Evolutionary conservation across 2,888 invertebrate genomes (phyloP).

Genomic region (Noctua pronuba): DNA sequence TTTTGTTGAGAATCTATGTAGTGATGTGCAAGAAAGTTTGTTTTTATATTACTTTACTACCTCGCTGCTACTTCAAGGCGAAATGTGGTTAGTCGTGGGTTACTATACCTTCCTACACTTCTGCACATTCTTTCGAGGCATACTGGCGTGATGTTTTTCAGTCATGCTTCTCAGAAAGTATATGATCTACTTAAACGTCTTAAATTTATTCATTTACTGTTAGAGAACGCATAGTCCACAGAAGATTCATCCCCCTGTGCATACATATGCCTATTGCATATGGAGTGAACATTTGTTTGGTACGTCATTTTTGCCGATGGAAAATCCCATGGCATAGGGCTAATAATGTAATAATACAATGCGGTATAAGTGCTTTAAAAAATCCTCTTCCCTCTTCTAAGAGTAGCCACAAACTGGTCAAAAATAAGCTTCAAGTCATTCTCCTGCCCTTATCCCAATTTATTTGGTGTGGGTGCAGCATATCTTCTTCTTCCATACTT

Average conservation of each 20-base stretch:
- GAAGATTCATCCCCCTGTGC: not conserved
- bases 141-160: not conserved
- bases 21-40: slow-evolving; percentile 9
- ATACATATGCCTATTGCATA: not conserved
- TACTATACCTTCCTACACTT: too few species aligned
- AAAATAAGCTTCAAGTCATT: not conserved
- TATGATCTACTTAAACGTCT: not conserved
- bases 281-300: not conserved
- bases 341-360: not conserved
- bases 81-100: not conserved
- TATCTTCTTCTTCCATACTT: too few species aligned
- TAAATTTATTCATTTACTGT: not conserved
- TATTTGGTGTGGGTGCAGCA: too few species aligned
- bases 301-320: not conserved
- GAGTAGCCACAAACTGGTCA: not conserved
- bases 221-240: not conserved
- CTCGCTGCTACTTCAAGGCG: not conserved
- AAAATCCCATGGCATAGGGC: not conserved
- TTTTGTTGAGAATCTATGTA: slow-evolving; percentile 28
- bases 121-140: not conserved
- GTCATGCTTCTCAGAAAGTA: too few species aligned
- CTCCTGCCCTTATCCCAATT: too few species aligned
- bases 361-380: not conserved
- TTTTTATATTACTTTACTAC: not conserved
- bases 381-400: not conserved